Percentiles rank a stretch among this genome's conserved stretches.
phyloP scores from a whole-genome alignment of 1,140 invertebrate species.

The Bombus confusus region DNA sequence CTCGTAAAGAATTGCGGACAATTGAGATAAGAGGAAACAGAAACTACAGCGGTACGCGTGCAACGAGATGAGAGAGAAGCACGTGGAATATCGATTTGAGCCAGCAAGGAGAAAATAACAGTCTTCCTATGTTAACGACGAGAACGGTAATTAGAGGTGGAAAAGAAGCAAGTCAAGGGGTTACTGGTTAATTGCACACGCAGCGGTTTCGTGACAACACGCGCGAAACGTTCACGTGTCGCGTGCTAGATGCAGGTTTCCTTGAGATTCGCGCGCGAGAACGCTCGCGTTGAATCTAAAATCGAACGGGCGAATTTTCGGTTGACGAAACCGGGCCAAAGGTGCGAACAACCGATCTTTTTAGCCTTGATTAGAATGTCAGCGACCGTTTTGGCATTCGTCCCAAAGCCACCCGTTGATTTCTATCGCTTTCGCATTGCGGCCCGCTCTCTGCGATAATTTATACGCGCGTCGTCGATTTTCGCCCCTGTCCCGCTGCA shows the following conservation, averaged over 20 bases:
- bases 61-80: no score
- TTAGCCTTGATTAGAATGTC: conserved; percentile 59
- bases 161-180: not conserved
- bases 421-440: conserved; percentile 26
- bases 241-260: not conserved
- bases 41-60: not conserved
- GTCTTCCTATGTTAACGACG: not conserved
- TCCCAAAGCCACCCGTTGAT: conserved; percentile 58
- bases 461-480: conserved; percentile 39
- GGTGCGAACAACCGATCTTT: conserved; percentile 15
- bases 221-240: not conserved
- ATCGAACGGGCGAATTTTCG: conserved; percentile 20
- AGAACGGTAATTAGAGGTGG: not conserved
- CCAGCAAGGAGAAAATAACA: not conserved
- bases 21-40: not conserved
- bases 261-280: not conserved
- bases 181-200: not conserved
- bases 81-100: no score
- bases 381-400: conserved; percentile 53
- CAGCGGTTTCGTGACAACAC: not conserved
- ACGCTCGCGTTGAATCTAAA: not conserved
- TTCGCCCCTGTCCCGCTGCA: not conserved
- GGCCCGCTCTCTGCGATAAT: not conserved
- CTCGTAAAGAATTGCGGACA: not conserved
- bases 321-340: not conserved